A percentile compares a stretch with the other conserved stretches of the same genome.
These are phyloP conservation scores for Euwallacea fornicatus DNA, from an alignment of 1,140 invertebrate genomes.

Conservation along the genomic window DNA sequence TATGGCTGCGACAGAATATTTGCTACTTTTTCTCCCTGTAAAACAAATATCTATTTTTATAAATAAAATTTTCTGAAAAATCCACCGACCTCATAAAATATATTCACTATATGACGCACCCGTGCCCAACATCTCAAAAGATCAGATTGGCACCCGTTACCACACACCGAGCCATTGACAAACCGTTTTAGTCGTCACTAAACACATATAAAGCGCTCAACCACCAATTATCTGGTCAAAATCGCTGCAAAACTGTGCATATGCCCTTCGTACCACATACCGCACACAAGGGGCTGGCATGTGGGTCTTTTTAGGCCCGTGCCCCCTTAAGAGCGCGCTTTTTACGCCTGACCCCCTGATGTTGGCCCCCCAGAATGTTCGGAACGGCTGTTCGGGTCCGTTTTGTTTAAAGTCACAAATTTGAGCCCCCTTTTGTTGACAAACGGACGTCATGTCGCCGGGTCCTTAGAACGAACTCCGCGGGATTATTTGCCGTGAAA, in stretches of 20 bases:
- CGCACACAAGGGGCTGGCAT: slow-evolving; percentile 37
- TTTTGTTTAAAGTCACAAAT: slow-evolving; percentile 44
- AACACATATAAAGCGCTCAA: slow-evolving; percentile 19
- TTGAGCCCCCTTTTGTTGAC: slow-evolving; percentile 38
- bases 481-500: slow-evolving; percentile 40
- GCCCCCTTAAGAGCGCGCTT: slow-evolving; percentile 28
- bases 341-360: slow-evolving; percentile 26
- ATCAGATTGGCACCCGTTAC: slow-evolving; percentile 1
- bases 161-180: slow-evolving; percentile 29
- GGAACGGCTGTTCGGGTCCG: slow-evolving; percentile 25
- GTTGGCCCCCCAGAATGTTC: slow-evolving; percentile 36
- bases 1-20: too few relatives aligned
- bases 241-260: slow-evolving; percentile 28
- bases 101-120: too few relatives aligned
- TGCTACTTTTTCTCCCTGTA: too few relatives aligned
- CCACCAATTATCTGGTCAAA: slow-evolving; percentile 28
- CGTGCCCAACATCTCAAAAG: too few relatives aligned
- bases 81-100: too few relatives aligned
- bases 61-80: too few relatives aligned
- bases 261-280: slow-evolving; percentile 35
- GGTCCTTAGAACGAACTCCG: slow-evolving; percentile 20
- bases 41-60: too few relatives aligned
- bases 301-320: slow-evolving; percentile 41
- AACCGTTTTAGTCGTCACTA: slow-evolving; percentile 24
- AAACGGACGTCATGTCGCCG: slow-evolving; percentile 40